Conservation (phyloP, 2,888 invertebrate genomes). For the Chloroclysta siterata region DNA sequence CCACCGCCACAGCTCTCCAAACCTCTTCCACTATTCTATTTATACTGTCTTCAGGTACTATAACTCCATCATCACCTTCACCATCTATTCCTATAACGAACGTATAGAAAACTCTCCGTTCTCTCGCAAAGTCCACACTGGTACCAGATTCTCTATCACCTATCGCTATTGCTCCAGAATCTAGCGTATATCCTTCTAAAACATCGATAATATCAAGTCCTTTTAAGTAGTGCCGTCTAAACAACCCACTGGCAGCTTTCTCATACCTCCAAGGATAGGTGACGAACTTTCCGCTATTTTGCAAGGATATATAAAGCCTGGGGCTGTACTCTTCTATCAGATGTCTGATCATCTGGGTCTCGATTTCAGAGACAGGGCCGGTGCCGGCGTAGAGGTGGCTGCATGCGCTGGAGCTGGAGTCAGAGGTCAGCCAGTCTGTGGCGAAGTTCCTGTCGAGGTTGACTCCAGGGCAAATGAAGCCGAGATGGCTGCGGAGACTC, state of each 20-base stretch:
- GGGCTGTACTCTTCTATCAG: conserved; percentile 78
- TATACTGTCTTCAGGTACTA: conserved; percentile 64
- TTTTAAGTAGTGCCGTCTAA: conserved; percentile 61
- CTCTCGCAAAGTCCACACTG: conserved; percentile 64
- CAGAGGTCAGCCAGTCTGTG: conserved; percentile 87
- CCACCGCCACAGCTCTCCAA: conserved; percentile 64
- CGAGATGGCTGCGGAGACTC: conserved; percentile 66
- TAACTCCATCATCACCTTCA: conserved; percentile 51
- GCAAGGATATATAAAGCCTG: conserved; percentile 89
- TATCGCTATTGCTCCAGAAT: conserved; percentile 58
- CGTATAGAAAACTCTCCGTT: conserved; percentile 56
- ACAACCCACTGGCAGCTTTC: conserved; percentile 69
- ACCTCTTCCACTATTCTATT: conserved; percentile 58
- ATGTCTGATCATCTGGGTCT: conserved; percentile 84
- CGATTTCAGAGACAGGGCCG: conserved; percentile 87
- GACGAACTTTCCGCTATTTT: conserved; percentile 89
- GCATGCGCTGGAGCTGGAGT: conserved; percentile 86
- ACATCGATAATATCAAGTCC: conserved; percentile 60
- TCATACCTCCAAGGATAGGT: conserved; percentile 89
- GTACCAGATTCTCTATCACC: conserved; percentile 72
- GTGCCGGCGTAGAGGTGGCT: conserved; percentile 86
- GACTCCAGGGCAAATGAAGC: conserved; percentile 86
- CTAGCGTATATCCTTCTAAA: conserved; percentile 57
- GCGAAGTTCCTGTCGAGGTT: conserved; percentile 92
- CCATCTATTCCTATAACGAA: conserved; percentile 65